Conservation (phyloP, 2,113 vertebrate genomes). For the Limanda limanda region DNA sequence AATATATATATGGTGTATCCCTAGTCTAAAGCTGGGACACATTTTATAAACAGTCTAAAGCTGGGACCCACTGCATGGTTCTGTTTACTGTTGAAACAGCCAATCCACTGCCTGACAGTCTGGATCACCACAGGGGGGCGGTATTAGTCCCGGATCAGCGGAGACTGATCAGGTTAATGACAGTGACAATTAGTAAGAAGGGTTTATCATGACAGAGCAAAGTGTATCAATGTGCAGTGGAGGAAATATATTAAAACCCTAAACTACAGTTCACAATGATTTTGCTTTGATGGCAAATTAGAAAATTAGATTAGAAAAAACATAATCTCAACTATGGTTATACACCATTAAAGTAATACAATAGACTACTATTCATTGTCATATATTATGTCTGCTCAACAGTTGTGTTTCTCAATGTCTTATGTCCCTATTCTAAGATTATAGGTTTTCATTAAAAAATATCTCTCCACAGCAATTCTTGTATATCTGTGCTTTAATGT, state of each 20-base stretch:
- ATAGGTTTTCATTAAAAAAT: not conserved
- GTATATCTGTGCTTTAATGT: not conserved
- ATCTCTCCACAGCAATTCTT: not conserved
- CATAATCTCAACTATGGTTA: not conserved
- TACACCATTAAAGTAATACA: not conserved
- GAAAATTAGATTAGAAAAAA: not conserved
- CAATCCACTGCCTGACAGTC: slow-evolving; percentile 21
- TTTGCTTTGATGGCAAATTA: not conserved
- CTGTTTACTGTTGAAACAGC: slow-evolving; percentile 34
- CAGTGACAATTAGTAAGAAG: not conserved
- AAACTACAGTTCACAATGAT: not conserved
- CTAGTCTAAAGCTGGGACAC: too few species aligned
- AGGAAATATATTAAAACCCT: not conserved
- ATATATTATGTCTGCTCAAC: not conserved
- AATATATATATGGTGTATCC: too few species aligned
- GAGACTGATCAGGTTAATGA: not conserved
- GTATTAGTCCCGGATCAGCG: not conserved
- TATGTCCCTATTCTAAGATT: too few species aligned
- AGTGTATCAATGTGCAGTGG: not conserved
- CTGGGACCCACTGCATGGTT: not conserved
- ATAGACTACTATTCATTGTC: not conserved
- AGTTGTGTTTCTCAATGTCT: too few species aligned
- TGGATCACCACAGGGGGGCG: slow-evolving; percentile 14
- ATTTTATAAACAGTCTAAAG: too few species aligned
- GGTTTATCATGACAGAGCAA: not conserved